Evolutionary conservation across 2,113 vertebrate species (phyloP).

Genomic region (Cinclus mexicanus): DNA sequence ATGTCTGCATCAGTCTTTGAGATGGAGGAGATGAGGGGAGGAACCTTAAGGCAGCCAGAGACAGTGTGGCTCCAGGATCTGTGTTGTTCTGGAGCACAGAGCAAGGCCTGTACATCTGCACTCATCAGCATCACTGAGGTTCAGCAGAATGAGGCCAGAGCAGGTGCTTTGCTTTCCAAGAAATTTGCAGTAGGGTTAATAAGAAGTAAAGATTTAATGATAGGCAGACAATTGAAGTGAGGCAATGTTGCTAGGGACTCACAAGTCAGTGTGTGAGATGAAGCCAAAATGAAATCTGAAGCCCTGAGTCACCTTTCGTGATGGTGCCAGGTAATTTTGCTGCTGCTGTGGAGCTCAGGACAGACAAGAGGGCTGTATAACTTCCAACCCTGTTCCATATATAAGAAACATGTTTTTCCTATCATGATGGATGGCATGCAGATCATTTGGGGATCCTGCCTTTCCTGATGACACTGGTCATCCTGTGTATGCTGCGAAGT

Average conservation of each 20-base stretch:
- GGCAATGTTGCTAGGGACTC: neutral
- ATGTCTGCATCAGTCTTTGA: neutral
- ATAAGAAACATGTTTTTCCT: neutral
- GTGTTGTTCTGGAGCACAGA: neutral
- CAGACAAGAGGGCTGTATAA: neutral
- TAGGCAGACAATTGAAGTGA: neutral
- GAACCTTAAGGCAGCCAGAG: neutral
- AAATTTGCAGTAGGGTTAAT: neutral
- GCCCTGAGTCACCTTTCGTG: neutral
- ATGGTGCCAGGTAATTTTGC: neutral
- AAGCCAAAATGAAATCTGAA: neutral
- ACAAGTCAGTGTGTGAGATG: neutral
- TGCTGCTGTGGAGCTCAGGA: neutral
- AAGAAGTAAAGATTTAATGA: neutral
- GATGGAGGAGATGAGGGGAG: neutral
- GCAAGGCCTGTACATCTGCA: neutral
- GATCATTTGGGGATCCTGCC: neutral
- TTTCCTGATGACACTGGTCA: rapidly evolving
- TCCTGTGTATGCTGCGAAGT: neutral
- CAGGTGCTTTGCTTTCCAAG: neutral
- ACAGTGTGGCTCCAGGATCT: neutral
- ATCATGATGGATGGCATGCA: neutral
- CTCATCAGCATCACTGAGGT: neutral
- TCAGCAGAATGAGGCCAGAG: neutral
- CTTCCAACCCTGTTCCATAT: neutral